phyloP scores from a whole-genome alignment of 1,140 invertebrate species.

The Acromyrmex echinatior region DNA sequence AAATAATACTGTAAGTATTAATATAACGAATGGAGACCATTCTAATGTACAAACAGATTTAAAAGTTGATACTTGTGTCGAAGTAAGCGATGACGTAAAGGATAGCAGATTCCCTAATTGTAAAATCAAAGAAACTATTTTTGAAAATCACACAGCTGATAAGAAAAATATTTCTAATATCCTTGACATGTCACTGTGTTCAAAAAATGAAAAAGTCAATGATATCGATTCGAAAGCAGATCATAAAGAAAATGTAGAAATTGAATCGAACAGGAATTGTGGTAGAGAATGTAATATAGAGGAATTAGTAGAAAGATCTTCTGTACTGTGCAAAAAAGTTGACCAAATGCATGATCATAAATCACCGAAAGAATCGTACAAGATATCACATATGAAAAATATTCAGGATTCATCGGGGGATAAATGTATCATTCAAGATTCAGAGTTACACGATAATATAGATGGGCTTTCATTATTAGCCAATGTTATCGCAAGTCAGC shows the following conservation, averaged over 20 bases:
- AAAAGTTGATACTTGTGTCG: slow-evolving; percentile 59
- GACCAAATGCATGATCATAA: background rate
- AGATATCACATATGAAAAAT: slow-evolving; percentile 14
- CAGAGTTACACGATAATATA: slow-evolving; percentile 79
- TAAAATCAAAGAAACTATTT: slow-evolving; percentile 73
- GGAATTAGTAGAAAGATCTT: slow-evolving; percentile 6
- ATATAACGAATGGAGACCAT: slow-evolving; percentile 39
- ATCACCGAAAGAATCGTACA: slow-evolving; percentile 3
- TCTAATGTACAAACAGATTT: slow-evolving; percentile 61
- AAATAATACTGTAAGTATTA: slow-evolving; percentile 50
- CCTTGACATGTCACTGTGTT: slow-evolving; percentile 48
- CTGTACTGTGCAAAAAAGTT: slow-evolving; percentile 22
- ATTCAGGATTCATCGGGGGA: background rate
- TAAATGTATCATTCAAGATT: slow-evolving; percentile 68
- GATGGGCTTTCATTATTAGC: slow-evolving; percentile 84
- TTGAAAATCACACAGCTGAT: slow-evolving; percentile 68
- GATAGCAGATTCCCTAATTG: slow-evolving; percentile 46
- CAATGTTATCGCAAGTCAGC: slow-evolving; percentile 77
- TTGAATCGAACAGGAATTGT: slow-evolving; percentile 15
- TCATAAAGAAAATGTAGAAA: background rate
- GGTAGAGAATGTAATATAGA: slow-evolving; percentile 11
- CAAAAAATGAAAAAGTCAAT: slow-evolving; percentile 30
- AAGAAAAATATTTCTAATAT: slow-evolving; percentile 68
- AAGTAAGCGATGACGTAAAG: slow-evolving; percentile 31
- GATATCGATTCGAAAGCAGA: slow-evolving; percentile 17